Conservation (phyloP, 2,888 invertebrate species). For the Gari tellinella region DNA sequence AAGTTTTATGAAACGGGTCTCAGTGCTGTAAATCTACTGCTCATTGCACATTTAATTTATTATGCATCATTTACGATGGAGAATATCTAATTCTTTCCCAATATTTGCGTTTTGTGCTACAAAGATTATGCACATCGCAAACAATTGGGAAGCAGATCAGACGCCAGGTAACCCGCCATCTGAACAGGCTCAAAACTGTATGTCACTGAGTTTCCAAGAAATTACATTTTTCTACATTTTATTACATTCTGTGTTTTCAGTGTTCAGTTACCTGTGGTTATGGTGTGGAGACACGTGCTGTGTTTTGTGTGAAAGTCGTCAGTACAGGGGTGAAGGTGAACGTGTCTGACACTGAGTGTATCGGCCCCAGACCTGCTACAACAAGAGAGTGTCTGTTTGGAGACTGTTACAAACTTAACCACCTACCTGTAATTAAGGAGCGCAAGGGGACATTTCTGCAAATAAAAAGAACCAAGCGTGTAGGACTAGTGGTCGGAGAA, state of each 20-base stretch:
- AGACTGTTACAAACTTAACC: conserved; percentile 66
- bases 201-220: no score
- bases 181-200: no score
- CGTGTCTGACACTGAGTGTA: conserved; percentile 68
- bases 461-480: conserved; percentile 67
- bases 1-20: no score
- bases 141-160: no score
- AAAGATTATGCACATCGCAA: no score
- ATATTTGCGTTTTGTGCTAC: no score
- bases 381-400: conserved; percentile 66
- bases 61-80: no score
- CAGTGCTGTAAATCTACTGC: no score
- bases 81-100: no score
- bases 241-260: conserved; percentile 86
- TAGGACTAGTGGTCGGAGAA: conserved; percentile 71
- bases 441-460: conserved; percentile 76
- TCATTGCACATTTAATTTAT: no score
- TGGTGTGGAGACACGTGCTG: conserved; percentile 93
- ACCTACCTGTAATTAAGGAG: conserved; percentile 67
- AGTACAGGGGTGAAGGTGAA: conserved; percentile 61
- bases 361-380: conserved; percentile 62
- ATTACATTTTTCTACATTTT: no score
- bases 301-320: conserved; percentile 89
- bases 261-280: conserved; percentile 95
- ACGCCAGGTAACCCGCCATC: no score